These are phyloP conservation scores for Pemphredon lugubris DNA, from an alignment of 2,888 invertebrate species.

Conservation along the genomic window DNA sequence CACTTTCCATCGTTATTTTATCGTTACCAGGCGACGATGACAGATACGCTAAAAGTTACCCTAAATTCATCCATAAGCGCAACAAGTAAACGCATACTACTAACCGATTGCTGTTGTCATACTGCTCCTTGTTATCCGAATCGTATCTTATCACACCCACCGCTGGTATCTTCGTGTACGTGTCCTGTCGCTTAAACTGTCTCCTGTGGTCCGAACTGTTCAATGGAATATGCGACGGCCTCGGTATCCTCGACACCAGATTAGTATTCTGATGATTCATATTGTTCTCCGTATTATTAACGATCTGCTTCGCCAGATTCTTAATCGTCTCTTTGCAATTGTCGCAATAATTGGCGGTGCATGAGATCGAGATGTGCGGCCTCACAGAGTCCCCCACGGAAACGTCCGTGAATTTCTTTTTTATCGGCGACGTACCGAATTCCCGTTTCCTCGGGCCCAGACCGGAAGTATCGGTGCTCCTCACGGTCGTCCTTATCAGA, in stretches of 20 bases:
- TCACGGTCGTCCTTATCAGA: slow-evolving; percentile 67
- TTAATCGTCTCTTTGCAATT: slow-evolving; percentile 84
- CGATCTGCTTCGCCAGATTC: slow-evolving; percentile 81
- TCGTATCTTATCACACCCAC: slow-evolving; percentile 73
- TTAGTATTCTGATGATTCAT: slow-evolving; percentile 65
- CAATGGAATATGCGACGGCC: slow-evolving; percentile 73
- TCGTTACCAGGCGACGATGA: too few species aligned
- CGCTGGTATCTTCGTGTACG: slow-evolving; percentile 76
- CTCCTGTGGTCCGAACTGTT: slow-evolving; percentile 67
- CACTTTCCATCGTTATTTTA: too few species aligned
- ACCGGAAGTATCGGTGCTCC: slow-evolving; percentile 81
- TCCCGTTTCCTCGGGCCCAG: slow-evolving; percentile 74
- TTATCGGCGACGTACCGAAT: slow-evolving; percentile 78
- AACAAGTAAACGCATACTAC: slow-evolving; percentile 29
- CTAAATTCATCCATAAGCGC: too few species aligned
- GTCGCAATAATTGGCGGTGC: slow-evolving; percentile 84
- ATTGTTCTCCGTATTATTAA: slow-evolving; percentile 67
- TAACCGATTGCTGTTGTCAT: slow-evolving; percentile 73
- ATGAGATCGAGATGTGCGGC: slow-evolving; percentile 81
- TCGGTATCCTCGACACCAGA: slow-evolving; percentile 74
- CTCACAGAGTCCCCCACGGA: slow-evolving; percentile 82
- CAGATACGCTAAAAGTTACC: too few species aligned
- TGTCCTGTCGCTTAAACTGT: slow-evolving; percentile 78
- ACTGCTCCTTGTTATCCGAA: slow-evolving; percentile 75
- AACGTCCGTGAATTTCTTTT: slow-evolving; percentile 81